Conservation (phyloP, 2,797 vertebrate genomes). For the Rhinichthys osculus region DNA sequence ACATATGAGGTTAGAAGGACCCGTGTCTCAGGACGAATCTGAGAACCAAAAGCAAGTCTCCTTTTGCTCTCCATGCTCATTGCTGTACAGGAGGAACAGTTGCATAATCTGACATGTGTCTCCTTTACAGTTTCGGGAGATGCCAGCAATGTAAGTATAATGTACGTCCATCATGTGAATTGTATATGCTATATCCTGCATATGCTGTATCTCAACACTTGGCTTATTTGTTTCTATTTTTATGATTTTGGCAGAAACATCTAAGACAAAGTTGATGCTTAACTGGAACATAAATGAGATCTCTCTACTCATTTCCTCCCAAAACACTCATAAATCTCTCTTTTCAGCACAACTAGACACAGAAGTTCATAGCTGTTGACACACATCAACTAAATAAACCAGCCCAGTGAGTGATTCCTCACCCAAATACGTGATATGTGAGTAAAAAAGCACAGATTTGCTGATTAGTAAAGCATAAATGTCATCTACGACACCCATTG, state of each 20-base stretch:
- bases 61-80: not conserved
- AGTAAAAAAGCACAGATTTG: conserved; percentile 3
- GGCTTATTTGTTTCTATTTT: conserved; percentile 13
- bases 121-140: not conserved
- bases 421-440: not conserved
- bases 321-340: conserved; percentile 28
- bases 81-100: not conserved
- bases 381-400: conserved; percentile 14
- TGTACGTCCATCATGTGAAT: not conserved
- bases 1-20: not conserved
- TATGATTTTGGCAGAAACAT: conserved; percentile 6
- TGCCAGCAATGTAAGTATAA: not conserved
- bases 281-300: not conserved
- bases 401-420: conserved; percentile 1
- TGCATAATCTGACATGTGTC: not conserved
- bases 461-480: not conserved
- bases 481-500: not conserved
- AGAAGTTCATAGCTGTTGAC: conserved; percentile 22
- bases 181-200: not conserved
- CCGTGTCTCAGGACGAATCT: no score
- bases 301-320: not conserved
- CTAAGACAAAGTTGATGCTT: not conserved
- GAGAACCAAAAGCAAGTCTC: not conserved
- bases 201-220: not conserved
- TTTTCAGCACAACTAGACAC: conserved; percentile 3